phyloP scores from a whole-genome alignment of 2,888 invertebrate species.

The Amiota communis region DNA sequence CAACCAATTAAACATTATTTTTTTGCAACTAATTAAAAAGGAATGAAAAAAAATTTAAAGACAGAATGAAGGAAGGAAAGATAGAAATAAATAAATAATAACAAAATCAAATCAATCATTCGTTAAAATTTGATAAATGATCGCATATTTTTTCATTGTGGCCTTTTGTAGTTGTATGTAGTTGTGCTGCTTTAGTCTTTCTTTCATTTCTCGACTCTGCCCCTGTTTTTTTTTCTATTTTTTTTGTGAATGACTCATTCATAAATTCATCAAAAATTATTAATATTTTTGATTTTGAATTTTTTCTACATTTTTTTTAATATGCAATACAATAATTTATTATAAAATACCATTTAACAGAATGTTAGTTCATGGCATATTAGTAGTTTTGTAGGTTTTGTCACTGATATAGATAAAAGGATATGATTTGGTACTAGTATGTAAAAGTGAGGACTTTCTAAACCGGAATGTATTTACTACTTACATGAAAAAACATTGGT shows the following conservation, averaged over 20 bases:
- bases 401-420: too few species aligned
- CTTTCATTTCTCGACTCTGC: neutral
- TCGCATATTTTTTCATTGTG: constrained; percentile 29
- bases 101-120: constrained; percentile 59
- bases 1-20: constrained; percentile 24
- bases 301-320: constrained; percentile 7
- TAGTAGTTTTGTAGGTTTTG: too few species aligned
- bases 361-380: too few species aligned
- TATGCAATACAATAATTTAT: neutral
- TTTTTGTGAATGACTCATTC: constrained; percentile 24
- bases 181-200: neutral
- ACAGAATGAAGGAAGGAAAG: constrained; percentile 42
- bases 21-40: constrained; percentile 55
- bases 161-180: constrained; percentile 33
- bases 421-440: too few species aligned
- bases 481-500: too few species aligned
- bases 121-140: constrained; percentile 63
- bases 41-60: constrained; percentile 35
- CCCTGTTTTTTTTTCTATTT: neutral
- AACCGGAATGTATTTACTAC: too few species aligned
- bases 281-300: constrained; percentile 12
- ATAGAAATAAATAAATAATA: constrained; percentile 38
- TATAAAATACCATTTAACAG: too few species aligned
- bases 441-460: too few species aligned
- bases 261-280: constrained; percentile 22